A percentile compares a stretch with the other conserved stretches of the same genome.
Evolutionary conservation across 1,140 invertebrate species (phyloP).

Genomic region (Reticulitermes speratus): DNA sequence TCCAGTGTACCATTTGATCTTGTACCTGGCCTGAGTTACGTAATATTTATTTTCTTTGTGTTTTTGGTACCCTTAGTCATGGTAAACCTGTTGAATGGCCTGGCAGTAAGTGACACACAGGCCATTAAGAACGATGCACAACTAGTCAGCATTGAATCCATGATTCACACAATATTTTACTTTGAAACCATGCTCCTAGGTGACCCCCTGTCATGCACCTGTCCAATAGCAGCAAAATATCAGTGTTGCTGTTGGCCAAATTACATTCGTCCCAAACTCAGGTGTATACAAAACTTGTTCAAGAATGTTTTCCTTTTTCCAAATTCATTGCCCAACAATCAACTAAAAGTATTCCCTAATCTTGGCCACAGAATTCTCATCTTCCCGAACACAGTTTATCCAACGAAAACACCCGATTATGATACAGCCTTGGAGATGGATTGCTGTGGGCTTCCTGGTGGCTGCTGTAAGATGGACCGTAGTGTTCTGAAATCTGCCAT

Average conservation of each 20-base stretch:
- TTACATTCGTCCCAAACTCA: neutral
- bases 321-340: neutral
- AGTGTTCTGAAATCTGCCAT: constrained; percentile 3
- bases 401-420: neutral
- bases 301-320: constrained; percentile 8
- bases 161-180: constrained; percentile 23
- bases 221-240: neutral
- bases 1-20: constrained; percentile 68
- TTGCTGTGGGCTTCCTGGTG: neutral
- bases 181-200: constrained; percentile 26
- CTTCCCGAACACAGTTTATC: neutral
- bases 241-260: neutral
- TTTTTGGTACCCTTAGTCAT: constrained; percentile 77
- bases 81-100: constrained; percentile 76
- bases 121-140: constrained; percentile 74
- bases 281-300: neutral
- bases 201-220: neutral
- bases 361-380: neutral
- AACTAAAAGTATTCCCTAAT: neutral
- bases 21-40: constrained; percentile 64
- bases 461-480: neutral
- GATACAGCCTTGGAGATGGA: neutral
- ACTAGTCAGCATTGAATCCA: constrained; percentile 55
- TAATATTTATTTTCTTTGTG: constrained; percentile 75
- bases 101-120: constrained; percentile 77